Evolutionary conservation across 53 echinoderm and acorn worm genomes (phyloP).

Genomic region (Stichopus horrens): DNA sequence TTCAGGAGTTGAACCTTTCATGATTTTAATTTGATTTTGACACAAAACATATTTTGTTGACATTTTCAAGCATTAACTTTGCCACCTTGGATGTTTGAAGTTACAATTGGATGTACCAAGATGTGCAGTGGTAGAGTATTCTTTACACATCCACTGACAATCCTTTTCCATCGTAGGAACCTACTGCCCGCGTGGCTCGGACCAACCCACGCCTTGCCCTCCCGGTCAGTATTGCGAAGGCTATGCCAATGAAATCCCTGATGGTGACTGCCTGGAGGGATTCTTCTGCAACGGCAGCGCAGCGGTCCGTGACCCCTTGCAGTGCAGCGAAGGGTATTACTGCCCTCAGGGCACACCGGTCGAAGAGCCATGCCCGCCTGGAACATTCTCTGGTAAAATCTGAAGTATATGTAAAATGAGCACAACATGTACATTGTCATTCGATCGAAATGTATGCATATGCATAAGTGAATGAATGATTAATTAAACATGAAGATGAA

Average conservation of each 20-base stretch:
- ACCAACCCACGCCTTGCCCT: constrained; percentile 74
- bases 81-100: too few species aligned
- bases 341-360: constrained; percentile 91
- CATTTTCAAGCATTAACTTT: too few species aligned
- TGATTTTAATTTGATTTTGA: too few species aligned
- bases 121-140: background rate
- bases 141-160: background rate
- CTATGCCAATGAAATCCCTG: constrained; percentile 73
- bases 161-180: constrained; percentile 57
- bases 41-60: too few species aligned
- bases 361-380: constrained; percentile 88
- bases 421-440: too few species aligned
- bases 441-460: too few species aligned
- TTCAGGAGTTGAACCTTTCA: too few species aligned
- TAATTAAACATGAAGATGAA: too few species aligned
- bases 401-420: too few species aligned
- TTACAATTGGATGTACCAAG: background rate
- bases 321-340: constrained; percentile 85
- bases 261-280: constrained; percentile 76
- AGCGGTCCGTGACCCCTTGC: constrained; percentile 63
- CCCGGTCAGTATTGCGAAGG: constrained; percentile 77
- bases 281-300: constrained; percentile 98
- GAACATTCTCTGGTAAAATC: constrained; percentile 72
- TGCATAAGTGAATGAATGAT: too few species aligned
- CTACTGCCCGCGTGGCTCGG: constrained; percentile 82